Evolutionary conservation across 2,888 invertebrate species (phyloP), one percentile per base, ranked within the genome.

Genomic region (Diloba caeruleocephala): DNA sequence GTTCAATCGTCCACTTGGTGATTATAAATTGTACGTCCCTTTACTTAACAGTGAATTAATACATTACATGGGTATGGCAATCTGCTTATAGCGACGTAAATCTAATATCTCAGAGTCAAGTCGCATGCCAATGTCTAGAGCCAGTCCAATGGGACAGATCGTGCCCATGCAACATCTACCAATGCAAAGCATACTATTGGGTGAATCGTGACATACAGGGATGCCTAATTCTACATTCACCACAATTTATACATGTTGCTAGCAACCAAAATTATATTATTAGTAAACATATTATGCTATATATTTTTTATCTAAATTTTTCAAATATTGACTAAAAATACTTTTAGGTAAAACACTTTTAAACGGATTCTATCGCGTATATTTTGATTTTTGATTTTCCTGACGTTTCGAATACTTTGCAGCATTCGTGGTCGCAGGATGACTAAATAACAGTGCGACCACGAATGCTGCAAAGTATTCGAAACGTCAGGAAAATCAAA

Each of bases 181-280:
- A 74, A 69, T 76, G 67, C 48, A 62, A 64, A 66, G 62, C 52
- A 66, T 76, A 63, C 51, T 74, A 74, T 77, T 74, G 77, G 76
- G 76, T 76, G 73, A 72, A 82, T 79, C 79, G 76, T 76, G 67
- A 29, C 32, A 25, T 51, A 37, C 70, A 85, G 85, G 86, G 85
- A 31, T 87, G 79, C 1, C 42, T 28, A 45, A 25, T 38, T 50
- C 19, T 14, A 6, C 13, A 31, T 17, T 8, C 28, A 7, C 23
- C 13, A 7, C 1, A 12, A 12, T 29, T 29, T 13, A 13, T 1
- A n/a, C 9, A n/a, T 3, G 3, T n/a, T n/a, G n/a, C 25, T 25
- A 5, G 25, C n/a, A n/a, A n/a, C 2, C 2, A n/a, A n/a, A 25
- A 25, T 25, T n/a, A n/a, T n/a, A n/a, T n/a, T n/a, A n/a, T n/a